These are phyloP conservation scores for Vimba vimba DNA, from an alignment of 2,113 vertebrate species.

Conservation along the genomic window DNA sequence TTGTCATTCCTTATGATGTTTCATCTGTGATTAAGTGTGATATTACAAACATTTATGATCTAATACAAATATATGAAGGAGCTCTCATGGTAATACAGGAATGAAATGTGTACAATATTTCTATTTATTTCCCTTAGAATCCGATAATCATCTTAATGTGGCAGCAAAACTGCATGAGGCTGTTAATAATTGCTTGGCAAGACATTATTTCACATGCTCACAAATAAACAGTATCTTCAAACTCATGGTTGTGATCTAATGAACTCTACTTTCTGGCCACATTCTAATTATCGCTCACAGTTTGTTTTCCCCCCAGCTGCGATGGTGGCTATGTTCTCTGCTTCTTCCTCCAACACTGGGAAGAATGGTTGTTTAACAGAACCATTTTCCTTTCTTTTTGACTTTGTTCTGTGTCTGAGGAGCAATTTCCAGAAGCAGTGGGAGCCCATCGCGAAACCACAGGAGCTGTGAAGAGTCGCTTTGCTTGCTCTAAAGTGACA, in stretches of 20 bases:
- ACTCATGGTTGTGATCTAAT: slow-evolving; percentile 43
- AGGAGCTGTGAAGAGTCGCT: slow-evolving; percentile 40
- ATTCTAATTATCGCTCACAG: slow-evolving; percentile 30
- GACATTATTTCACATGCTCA: slow-evolving; percentile 22
- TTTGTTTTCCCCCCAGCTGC: neutral
- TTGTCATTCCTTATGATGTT: slow-evolving; percentile 1
- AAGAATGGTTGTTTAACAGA: slow-evolving; percentile 16
- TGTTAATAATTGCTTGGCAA: slow-evolving; percentile 39
- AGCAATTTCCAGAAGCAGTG: slow-evolving; percentile 47
- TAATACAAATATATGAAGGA: neutral
- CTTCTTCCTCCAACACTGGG: neutral
- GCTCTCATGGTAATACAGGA: slow-evolving; percentile 20
- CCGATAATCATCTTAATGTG: neutral
- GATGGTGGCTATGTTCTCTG: neutral
- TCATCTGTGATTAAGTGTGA: slow-evolving; percentile 9
- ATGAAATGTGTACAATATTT: neutral
- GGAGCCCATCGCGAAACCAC: slow-evolving; percentile 31
- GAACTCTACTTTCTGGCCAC: slow-evolving; percentile 27
- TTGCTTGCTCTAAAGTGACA: slow-evolving; percentile 43
- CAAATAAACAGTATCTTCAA: slow-evolving; percentile 29
- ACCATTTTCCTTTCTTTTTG: slow-evolving; percentile 2
- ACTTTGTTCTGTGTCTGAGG: slow-evolving; percentile 32
- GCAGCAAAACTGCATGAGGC: slow-evolving; percentile 5
- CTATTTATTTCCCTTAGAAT: slow-evolving; percentile 2
- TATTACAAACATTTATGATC: slow-evolving; percentile 15